These are phyloP conservation scores for Pterostichus niger DNA, from an alignment of 2,888 invertebrate genomes.

Conservation along the genomic window DNA sequence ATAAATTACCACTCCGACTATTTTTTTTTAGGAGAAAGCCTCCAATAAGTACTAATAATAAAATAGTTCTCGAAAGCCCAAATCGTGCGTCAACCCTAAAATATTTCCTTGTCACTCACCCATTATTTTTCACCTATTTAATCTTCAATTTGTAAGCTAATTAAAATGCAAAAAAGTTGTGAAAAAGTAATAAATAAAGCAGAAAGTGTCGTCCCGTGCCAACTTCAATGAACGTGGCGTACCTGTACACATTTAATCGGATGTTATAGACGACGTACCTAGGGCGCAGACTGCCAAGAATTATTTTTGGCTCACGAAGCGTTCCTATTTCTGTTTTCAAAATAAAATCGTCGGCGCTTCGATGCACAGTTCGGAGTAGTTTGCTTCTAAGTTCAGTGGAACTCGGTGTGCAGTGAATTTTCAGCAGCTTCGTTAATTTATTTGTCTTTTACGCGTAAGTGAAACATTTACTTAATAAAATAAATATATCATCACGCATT, in stretches of 20 bases:
- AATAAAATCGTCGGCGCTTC: conserved; percentile 70
- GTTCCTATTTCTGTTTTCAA: conserved; percentile 73
- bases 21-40: too few species aligned
- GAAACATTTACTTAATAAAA: conserved; percentile 21
- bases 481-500: too few species aligned
- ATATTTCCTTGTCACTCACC: too few species aligned
- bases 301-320: conserved; percentile 73
- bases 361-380: conserved; percentile 26
- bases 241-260: conserved; percentile 51
- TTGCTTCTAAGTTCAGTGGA: conserved; percentile 13
- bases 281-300: conserved; percentile 55
- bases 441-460: conserved; percentile 33
- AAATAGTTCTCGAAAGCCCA: too few species aligned
- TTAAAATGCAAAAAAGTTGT: conserved; percentile 3
- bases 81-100: too few species aligned
- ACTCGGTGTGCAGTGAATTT: conserved; percentile 27
- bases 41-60: too few species aligned
- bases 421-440: conserved; percentile 13
- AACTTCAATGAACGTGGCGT: conserved; percentile 27
- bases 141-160: conserved; percentile 15
- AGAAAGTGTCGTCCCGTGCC: conserved; percentile 6
- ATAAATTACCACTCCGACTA: too few species aligned
- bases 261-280: conserved; percentile 47
- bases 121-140: too few species aligned
- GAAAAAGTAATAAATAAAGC: conserved; percentile 8